Conservation (phyloP, 2,888 invertebrate genomes). For the Phaonia tiefii region DNA sequence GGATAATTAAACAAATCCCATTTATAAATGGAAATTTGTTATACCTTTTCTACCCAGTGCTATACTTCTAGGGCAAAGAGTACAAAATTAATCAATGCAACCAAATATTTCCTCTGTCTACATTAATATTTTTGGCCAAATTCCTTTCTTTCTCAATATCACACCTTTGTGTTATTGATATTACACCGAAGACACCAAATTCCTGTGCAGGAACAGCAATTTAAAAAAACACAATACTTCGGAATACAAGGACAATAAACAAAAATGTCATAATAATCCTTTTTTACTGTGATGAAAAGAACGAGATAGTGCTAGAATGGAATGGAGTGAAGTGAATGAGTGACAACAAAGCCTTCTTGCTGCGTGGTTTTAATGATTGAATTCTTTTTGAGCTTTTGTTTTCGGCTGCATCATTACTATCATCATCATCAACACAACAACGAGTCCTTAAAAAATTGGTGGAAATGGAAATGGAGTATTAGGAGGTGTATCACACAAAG, state of each 20-base stretch:
- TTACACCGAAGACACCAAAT: not conserved
- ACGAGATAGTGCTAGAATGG: not conserved
- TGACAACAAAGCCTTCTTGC: slow-evolving; percentile 63
- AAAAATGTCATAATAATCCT: slow-evolving; percentile 61
- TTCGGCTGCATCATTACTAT: slow-evolving; percentile 15
- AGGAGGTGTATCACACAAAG: slow-evolving; percentile 13
- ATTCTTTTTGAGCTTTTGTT: slow-evolving; percentile 31
- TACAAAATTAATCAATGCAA: too few relatives aligned
- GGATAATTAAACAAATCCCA: too few relatives aligned
- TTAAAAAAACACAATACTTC: not conserved
- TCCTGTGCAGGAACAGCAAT: not conserved
- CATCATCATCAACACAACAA: slow-evolving; percentile 39
- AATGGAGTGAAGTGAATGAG: too few relatives aligned
- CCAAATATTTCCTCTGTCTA: too few relatives aligned
- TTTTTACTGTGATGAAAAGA: slow-evolving; percentile 33
- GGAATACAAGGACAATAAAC: not conserved
- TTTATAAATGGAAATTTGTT: too few relatives aligned
- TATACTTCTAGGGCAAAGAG: too few relatives aligned
- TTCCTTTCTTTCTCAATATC: not conserved
- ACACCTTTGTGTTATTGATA: slow-evolving; percentile 34
- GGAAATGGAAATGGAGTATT: not conserved
- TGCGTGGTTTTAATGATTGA: slow-evolving; percentile 66
- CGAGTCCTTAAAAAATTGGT: slow-evolving; percentile 13
- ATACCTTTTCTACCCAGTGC: too few relatives aligned
- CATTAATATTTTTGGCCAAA: too few relatives aligned